A percentile compares a stretch with the other conserved stretches of the same genome.
Conservation (phyloP, 1,140 invertebrate genomes). For the Thereuonema tuberculata region DNA sequence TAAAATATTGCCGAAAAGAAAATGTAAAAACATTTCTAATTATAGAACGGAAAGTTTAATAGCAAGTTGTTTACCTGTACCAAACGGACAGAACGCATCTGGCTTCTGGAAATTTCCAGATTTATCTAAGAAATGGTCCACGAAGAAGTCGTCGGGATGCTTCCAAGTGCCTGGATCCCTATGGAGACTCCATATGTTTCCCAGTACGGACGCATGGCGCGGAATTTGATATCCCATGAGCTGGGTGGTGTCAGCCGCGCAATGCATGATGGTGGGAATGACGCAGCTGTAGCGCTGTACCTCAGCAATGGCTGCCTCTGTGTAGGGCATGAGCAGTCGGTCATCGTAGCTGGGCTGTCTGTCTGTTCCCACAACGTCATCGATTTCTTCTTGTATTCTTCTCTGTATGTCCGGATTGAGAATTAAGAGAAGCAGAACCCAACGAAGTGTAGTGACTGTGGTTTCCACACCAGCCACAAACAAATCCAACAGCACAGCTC, state of each 20-base stretch:
- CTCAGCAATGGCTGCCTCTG: slow-evolving; percentile 21
- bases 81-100: slow-evolving; percentile 34
- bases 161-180: slow-evolving; percentile 43
- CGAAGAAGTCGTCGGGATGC: slow-evolving; percentile 40
- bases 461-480: slow-evolving; percentile 18
- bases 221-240: neutral
- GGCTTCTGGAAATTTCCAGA: slow-evolving; percentile 45
- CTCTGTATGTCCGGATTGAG: slow-evolving; percentile 18
- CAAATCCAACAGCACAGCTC: slow-evolving; percentile 11
- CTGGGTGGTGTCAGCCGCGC: neutral
- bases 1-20: too few relatives aligned
- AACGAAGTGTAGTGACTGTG: slow-evolving; percentile 15
- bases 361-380: slow-evolving; percentile 20
- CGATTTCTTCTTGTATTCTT: slow-evolving; percentile 18
- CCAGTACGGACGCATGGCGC: slow-evolving; percentile 60
- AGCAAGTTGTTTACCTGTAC: slow-evolving; percentile 31
- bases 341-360: slow-evolving; percentile 17
- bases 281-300: slow-evolving; percentile 19
- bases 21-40: too few relatives aligned
- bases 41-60: too few relatives aligned
- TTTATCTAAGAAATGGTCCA: slow-evolving; percentile 56
- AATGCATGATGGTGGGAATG: slow-evolving; percentile 13
- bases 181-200: slow-evolving; percentile 58
- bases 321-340: slow-evolving; percentile 21
- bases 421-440: slow-evolving; percentile 10